Conservation (phyloP, 2,797 vertebrate species). For the Nothura maculosa region DNA sequence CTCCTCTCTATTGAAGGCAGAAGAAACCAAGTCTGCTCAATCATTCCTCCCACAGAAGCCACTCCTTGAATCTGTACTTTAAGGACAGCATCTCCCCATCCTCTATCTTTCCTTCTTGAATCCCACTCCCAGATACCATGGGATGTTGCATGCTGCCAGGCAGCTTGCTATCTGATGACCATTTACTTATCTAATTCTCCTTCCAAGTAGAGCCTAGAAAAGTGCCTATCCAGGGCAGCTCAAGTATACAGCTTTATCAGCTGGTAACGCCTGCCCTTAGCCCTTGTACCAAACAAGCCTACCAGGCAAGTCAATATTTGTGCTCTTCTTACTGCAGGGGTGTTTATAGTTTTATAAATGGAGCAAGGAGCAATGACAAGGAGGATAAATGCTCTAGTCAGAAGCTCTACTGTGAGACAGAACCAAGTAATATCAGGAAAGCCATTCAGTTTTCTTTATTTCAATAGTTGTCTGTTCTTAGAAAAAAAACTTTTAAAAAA, state of each 20-base stretch:
- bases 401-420: background rate
- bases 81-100: background rate
- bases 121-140: background rate
- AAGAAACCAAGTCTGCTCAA: background rate
- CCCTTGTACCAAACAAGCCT: background rate
- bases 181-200: background rate
- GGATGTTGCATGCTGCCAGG: background rate
- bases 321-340: background rate
- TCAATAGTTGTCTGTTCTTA: background rate
- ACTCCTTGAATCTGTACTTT: background rate
- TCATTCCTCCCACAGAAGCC: background rate
- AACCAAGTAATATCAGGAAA: background rate
- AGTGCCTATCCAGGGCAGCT: background rate
- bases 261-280: background rate
- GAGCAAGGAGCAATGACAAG: background rate
- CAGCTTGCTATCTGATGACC: background rate
- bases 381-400: background rate
- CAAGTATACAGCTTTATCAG: background rate
- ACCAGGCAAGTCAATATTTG: background rate
- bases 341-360: background rate
- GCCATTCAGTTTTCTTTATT: background rate
- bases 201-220: rapidly evolving
- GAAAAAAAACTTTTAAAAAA: background rate
- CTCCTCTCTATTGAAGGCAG: background rate
- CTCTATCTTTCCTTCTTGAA: background rate